A percentile compares a stretch with the other conserved stretches of the same genome.
These are phyloP conservation scores for Rhabdornis inornatus DNA, from an alignment of 2,113 vertebrate genomes.

Conservation along the genomic window DNA sequence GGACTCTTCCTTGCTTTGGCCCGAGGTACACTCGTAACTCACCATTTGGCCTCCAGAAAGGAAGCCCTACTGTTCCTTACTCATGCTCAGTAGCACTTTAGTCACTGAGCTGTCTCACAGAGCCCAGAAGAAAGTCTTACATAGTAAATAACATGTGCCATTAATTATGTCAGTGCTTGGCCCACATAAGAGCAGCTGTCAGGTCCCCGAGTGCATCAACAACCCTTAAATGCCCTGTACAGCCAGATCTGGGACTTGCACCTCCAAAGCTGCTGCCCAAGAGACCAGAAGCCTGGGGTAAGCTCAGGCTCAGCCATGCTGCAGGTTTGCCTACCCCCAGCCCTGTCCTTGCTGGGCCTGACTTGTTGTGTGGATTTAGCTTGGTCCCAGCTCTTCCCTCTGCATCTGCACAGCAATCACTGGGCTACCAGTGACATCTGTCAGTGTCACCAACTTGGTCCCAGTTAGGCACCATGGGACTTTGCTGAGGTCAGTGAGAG, in stretches of 20 bases:
- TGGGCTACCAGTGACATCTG: not conserved
- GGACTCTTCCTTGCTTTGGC: not conserved
- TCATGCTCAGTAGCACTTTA: not conserved
- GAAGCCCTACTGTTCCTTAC: not conserved
- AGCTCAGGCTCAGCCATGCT: not conserved
- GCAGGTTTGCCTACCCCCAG: fast-evolving
- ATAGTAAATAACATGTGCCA: not conserved
- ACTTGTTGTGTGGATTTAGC: not conserved
- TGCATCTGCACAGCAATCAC: not conserved
- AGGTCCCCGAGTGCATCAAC: not conserved
- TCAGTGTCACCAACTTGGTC: not conserved
- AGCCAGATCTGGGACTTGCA: not conserved
- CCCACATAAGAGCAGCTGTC: not conserved
- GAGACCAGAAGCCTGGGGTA: not conserved
- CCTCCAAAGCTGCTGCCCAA: not conserved
- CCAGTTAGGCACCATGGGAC: not conserved
- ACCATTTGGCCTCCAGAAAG: not conserved
- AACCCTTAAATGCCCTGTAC: not conserved
- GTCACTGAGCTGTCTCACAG: not conserved
- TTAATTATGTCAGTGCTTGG: not conserved
- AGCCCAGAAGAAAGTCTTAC: not conserved
- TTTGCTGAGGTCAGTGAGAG: not conserved
- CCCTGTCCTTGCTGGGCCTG: not conserved
- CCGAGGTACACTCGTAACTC: not conserved
- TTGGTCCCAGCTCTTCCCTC: not conserved